Conservation (phyloP, 2,797 vertebrate genomes). For the Octomys mimax region DNA sequence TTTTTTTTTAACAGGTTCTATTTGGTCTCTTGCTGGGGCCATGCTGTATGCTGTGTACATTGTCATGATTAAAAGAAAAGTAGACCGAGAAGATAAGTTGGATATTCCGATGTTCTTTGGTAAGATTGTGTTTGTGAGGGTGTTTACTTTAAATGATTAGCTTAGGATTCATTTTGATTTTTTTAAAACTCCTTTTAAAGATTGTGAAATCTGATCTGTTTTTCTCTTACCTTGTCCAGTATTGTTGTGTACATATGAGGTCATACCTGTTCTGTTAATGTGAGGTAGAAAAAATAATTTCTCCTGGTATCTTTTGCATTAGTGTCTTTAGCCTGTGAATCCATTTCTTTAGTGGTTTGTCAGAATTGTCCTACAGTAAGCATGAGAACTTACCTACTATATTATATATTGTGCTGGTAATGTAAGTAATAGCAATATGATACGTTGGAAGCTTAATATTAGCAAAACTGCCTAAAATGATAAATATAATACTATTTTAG, state of each 20-base stretch:
- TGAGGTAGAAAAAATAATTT: not conserved
- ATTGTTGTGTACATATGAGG: not conserved
- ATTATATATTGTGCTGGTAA: conserved; percentile 11
- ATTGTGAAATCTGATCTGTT: not conserved
- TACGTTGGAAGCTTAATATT: not conserved
- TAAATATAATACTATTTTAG: not conserved
- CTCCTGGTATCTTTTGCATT: not conserved
- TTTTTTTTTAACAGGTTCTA: conserved; percentile 90
- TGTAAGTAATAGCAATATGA: not conserved
- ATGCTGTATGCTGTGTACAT: conserved; percentile 97
- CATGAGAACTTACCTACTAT: not conserved
- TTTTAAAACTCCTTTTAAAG: conserved; percentile 37
- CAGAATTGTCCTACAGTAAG: not conserved
- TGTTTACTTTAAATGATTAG: conserved; percentile 29
- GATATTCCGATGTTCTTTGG: conserved; percentile 99
- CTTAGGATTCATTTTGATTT: not conserved
- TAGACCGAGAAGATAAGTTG: conserved; percentile 97
- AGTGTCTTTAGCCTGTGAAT: conserved; percentile 29
- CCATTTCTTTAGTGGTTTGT: conserved; percentile 23
- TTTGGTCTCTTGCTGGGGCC: conserved; percentile 97
- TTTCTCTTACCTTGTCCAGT: conserved; percentile 13
- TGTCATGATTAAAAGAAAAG: conserved; percentile 98
- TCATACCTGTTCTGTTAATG: not conserved
- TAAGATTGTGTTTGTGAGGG: conserved; percentile 86
- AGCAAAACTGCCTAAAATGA: not conserved